Base-by-base conservation (phyloP, 1,140 invertebrate species). In the Carcinoscorpius rotundicauda region DNA sequence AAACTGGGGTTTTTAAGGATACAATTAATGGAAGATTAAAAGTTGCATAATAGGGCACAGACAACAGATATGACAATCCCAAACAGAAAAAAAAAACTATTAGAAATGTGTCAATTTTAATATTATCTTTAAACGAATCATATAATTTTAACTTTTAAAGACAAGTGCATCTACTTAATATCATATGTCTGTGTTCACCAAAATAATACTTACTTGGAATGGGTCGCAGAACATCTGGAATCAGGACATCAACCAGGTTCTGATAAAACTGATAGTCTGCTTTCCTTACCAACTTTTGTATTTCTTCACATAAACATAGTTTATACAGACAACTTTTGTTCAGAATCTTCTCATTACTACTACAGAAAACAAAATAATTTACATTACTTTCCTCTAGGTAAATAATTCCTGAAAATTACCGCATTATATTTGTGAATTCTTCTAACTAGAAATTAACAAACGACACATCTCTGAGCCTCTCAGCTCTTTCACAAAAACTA, bases 261-360 rank as follows among this genome's bases (percentile, higher is more conserved):
- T 98, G 95, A 80, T 98, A 98, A 79, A 98, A 96, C 64, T 85
- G 83, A 76, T 92, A 87, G 80, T 98, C 97, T 52, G 92, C 89
- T 67, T 81, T 81, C 59, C 85, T 82, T 61, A 91, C 83, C 78
- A 84, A 91, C 66, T 84, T 80, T 72, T 61, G 66, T 63, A 68
- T 70, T 61, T 58, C 70, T 69, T 68, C 61, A 53, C 48, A 10
- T 3, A 49, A 10, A 60, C 59, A 60, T 50, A 60, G 49, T 29
- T 57, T 57, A 57, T 57, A 10, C 48, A 57, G 48, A 11, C 56
- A 4, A 57, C n/a, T 29, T 29, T 29, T 29, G 29, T 29, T 29
- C 29, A 29, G 29, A 29, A 29, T 29, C 29, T 29, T 29, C 29
- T 29, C 29, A 29, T 29, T 29, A 29, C 0, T 29, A 29, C 29